Evolutionary conservation across 1,140 invertebrate genomes (phyloP).

Genomic region (Drosophila persimilis): DNA sequence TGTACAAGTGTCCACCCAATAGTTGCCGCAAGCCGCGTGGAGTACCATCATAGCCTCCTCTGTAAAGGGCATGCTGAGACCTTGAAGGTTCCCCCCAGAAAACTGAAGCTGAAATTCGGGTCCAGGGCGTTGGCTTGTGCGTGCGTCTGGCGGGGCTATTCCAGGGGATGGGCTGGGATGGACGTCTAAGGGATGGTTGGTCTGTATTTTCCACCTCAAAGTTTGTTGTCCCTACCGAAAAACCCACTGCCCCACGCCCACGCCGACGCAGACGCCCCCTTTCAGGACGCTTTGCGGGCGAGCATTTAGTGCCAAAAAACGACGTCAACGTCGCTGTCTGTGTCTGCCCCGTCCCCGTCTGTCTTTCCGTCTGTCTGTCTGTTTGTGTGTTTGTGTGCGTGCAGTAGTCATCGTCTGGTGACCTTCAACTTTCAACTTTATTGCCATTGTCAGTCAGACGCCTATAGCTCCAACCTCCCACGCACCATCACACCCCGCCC

Average conservation of each 20-base stretch:
- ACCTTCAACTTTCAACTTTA: conserved; percentile 82
- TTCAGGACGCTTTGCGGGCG: conserved; percentile 20
- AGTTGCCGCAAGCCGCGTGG: too few species aligned
- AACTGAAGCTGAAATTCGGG: conserved; percentile 38
- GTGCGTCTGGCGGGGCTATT: conserved; percentile 8
- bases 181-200: too few species aligned
- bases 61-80: too few species aligned
- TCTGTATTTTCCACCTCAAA: conserved; percentile 33
- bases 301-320: conserved; percentile 65
- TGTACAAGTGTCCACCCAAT: too few species aligned
- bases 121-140: conserved; percentile 58
- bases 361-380: conserved; percentile 8
- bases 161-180: too few species aligned
- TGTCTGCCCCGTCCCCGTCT: conserved; percentile 5
- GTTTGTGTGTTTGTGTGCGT: conserved; percentile 10
- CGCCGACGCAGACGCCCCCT: not conserved
- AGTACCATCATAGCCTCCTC: too few species aligned
- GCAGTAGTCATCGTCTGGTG: conserved; percentile 65
- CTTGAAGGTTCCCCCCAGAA: conserved; percentile 10
- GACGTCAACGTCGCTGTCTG: conserved; percentile 49
- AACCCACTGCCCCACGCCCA: too few species aligned
- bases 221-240: conserved; percentile 30
- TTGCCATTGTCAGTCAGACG: conserved; percentile 74
- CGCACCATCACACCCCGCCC: not conserved
- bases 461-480: not conserved